phyloP scores from a whole-genome alignment of 2,888 invertebrate genomes.

The Opisthograptis luteolata region DNA sequence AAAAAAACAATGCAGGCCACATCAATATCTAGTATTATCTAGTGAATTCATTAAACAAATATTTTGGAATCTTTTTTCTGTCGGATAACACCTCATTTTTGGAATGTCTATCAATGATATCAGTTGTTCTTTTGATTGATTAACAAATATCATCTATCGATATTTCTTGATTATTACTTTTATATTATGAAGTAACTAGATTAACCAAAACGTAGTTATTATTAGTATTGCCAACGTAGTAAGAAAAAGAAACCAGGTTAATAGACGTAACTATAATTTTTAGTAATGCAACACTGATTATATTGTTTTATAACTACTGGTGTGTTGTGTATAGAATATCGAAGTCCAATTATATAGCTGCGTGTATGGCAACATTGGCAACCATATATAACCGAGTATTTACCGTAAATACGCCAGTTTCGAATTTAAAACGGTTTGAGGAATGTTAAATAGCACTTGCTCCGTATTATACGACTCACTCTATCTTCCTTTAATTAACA shows the following conservation, averaged over 20 bases:
- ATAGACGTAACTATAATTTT: background rate
- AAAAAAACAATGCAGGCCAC: no score
- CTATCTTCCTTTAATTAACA: constrained; percentile 20
- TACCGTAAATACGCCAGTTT: constrained; percentile 58
- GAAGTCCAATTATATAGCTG: constrained; percentile 22
- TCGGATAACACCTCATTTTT: constrained; percentile 11
- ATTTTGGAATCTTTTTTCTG: constrained; percentile 10
- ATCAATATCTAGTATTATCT: no score
- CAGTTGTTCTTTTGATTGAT: constrained; percentile 6
- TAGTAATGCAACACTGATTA: constrained; percentile 2
- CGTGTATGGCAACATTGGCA: constrained; percentile 45
- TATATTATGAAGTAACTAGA: constrained; percentile 3
- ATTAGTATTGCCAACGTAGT: background rate
- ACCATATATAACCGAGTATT: constrained; percentile 51
- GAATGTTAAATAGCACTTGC: constrained; percentile 49
- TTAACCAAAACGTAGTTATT: background rate
- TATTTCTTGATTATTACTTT: background rate
- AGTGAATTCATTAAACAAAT: constrained; percentile 3
- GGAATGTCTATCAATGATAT: constrained; percentile 10
- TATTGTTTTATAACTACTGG: constrained; percentile 9
- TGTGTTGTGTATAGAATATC: constrained; percentile 9
- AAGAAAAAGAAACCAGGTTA: constrained; percentile 1
- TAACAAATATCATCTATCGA: background rate
- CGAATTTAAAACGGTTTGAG: constrained; percentile 53
- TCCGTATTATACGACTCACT: constrained; percentile 42